These are phyloP conservation scores for Zeugodacus cucurbitae DNA, from an alignment of 1,140 invertebrate genomes.

Conservation along the genomic window DNA sequence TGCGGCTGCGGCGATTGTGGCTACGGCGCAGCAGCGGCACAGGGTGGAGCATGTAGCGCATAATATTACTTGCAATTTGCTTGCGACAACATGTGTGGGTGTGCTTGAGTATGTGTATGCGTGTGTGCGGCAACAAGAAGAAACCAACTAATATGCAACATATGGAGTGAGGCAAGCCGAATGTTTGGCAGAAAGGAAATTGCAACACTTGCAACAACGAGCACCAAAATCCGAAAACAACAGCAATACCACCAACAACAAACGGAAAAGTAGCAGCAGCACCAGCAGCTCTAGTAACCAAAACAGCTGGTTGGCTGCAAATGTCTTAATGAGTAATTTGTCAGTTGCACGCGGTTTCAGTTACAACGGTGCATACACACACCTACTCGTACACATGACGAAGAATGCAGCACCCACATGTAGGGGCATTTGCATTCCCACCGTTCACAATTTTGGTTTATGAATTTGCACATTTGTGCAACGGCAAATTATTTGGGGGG, in stretches of 20 bases:
- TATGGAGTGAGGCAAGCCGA: neutral
- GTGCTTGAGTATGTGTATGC: neutral
- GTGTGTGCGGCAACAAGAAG: neutral
- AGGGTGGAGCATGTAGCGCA: neutral
- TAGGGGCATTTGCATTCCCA: neutral
- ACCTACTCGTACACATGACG: neutral
- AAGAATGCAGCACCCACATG: neutral
- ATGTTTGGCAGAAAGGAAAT: neutral
- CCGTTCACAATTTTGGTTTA: neutral
- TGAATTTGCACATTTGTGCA: neutral
- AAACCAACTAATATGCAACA: neutral
- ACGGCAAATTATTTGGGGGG: neutral
- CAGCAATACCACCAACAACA: neutral
- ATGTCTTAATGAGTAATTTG: conserved; percentile 46
- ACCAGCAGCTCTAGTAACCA: neutral
- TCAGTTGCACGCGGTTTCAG: conserved; percentile 39
- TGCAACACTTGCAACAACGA: conserved; percentile 3
- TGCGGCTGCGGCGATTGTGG: neutral
- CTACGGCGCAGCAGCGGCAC: neutral
- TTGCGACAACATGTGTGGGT: conserved; percentile 10
- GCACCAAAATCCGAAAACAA: neutral
- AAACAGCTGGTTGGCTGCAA: conserved; percentile 30
- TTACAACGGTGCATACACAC: neutral
- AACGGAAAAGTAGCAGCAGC: neutral
- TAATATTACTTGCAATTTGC: conserved; percentile 29